A percentile compares a stretch with the other conserved stretches of the same genome.
These are phyloP conservation scores for Notolabrus celidotus DNA, from an alignment of 2,797 vertebrate genomes.

Conservation along the genomic window DNA sequence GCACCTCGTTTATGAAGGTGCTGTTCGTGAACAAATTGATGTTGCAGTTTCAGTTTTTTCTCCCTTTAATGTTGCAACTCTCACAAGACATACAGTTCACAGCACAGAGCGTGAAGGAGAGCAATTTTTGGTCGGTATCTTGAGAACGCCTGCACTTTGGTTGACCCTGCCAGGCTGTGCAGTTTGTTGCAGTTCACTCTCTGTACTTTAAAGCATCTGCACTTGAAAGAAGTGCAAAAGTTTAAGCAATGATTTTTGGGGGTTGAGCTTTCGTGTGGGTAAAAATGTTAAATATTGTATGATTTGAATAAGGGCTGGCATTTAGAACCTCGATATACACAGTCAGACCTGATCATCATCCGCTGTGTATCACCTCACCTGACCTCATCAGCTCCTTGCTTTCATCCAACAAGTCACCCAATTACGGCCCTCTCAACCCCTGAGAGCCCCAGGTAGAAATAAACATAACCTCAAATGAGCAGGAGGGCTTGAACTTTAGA, in stretches of 20 bases:
- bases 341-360: conserved; percentile 18
- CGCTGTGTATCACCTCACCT: background rate
- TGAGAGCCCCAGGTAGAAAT: background rate
- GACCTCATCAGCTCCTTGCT: conserved; percentile 15
- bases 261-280: background rate
- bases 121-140: conserved; percentile 17
- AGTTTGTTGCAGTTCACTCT: conserved; percentile 21
- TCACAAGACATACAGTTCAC: conserved; percentile 33
- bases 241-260: background rate
- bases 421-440: background rate
- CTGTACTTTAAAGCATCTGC: conserved; percentile 6
- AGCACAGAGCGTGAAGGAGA: background rate
- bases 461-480: background rate
- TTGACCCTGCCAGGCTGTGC: conserved; percentile 36
- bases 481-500: background rate
- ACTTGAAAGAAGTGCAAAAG: background rate
- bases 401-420: conserved; percentile 10
- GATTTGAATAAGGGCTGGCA: background rate
- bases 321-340: conserved; percentile 4
- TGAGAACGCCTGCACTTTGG: conserved; percentile 33
- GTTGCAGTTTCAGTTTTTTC: conserved; percentile 3
- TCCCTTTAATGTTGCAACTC: background rate
- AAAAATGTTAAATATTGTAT: background rate
- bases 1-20: conserved; percentile 19
- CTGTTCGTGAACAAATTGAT: conserved; percentile 34